Base-by-base conservation (phyloP, 1,140 invertebrate genomes). In the Globodera rostochiensis region DNA sequence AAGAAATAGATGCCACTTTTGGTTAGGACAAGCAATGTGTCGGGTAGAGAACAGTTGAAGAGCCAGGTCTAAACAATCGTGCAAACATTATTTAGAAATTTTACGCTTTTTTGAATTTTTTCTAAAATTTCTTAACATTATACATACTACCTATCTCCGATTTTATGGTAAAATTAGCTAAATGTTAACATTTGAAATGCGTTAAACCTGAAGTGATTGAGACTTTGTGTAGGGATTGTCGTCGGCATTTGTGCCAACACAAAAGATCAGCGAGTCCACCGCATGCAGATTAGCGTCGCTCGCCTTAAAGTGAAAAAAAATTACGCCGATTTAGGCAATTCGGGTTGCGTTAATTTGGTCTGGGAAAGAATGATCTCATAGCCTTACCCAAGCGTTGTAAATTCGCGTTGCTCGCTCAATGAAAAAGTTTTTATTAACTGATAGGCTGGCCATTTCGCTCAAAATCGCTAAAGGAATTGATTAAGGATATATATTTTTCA, bases 1-100 rank as follows among this genome's bases (percentile, higher is more conserved):
- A 99, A 91, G 87, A 98, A 96, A 88, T 94, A 93, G 76, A 98
- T 94, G 25, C 92, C 93, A 46, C 94, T 93, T 84, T 96, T 93
- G 80, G 95, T 94, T 78, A 98, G 92, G 0, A 98, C 93, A 91
- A 96, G 95, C 64, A 99, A 93, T 0, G 96, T 98, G 89, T 99
- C 97, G 3, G 95, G 94, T 21, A 99, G 91, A 90, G 98, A 96
- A 90, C 98, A 98, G 83, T 96, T 96, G 91, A 98, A 93, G 7
- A 99, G 92, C 97, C 97, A 99, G 53, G 94, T 95, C 94, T 96
- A 88, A 53, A 53, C 50, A 53, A 9, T 8, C 8, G 7, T 53
- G 7, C 50, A 53, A 53, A 36, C 36, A 2, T 36, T 36, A 36
- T 36, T 36, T 36, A 36, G 36, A 36, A 36, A 36, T 3, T 36